Evolutionary conservation across 2,888 invertebrate genomes (phyloP).

Genomic region (Molorchus minor): DNA sequence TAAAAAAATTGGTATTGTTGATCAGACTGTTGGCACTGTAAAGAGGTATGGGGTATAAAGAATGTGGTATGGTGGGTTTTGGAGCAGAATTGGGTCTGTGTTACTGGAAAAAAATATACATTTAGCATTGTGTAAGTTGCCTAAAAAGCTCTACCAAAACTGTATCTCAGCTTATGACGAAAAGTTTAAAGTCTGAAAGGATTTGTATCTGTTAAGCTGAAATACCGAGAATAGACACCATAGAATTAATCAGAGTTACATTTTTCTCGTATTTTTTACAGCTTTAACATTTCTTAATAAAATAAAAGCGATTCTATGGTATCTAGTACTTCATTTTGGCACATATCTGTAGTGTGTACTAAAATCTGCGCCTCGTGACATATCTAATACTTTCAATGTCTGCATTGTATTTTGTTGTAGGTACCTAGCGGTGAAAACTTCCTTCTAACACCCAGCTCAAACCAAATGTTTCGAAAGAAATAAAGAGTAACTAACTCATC

Average conservation of each 20-base stretch:
- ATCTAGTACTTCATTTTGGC: conserved; percentile 5
- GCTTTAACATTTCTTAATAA: neutral
- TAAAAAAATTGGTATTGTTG: too few species aligned
- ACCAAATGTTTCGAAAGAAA: conserved; percentile 52
- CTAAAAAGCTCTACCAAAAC: conserved; percentile 29
- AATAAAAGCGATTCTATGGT: neutral
- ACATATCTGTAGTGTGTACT: conserved; percentile 13
- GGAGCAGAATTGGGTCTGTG: conserved; percentile 45
- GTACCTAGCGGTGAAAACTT: conserved; percentile 40
- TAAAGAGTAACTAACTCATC: conserved; percentile 35
- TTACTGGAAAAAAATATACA: conserved; percentile 39
- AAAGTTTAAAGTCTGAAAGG: too few species aligned
- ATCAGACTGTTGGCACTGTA: too few species aligned
- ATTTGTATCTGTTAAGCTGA: conserved; percentile 3
- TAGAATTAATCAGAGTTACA: too few species aligned
- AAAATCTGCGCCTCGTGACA: conserved; percentile 16
- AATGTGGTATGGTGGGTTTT: neutral
- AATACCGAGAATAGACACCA: conserved; percentile 2
- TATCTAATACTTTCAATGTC: conserved; percentile 43
- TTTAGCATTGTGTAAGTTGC: conserved; percentile 43
- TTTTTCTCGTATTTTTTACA: too few species aligned
- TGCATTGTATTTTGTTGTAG: conserved; percentile 39
- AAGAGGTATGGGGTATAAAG: conserved; percentile 13
- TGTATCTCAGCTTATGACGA: neutral
- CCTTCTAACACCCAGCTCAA: conserved; percentile 64